Base-by-base conservation (phyloP, 1,140 invertebrate species). In the Zophobas atratus region DNA sequence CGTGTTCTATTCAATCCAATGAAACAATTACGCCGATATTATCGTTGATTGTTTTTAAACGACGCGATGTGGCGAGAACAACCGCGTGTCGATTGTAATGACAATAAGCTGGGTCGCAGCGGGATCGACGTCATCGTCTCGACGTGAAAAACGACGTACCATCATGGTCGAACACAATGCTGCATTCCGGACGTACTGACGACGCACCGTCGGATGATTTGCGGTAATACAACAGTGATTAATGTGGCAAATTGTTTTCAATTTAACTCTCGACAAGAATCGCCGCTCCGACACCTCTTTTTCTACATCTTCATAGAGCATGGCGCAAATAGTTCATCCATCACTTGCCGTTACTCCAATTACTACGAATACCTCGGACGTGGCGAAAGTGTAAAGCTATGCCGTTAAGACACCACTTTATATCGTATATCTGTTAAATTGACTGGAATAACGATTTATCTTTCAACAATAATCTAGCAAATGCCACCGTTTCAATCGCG, bases 21-120 rank as follows among this genome's bases (percentile, higher is more conserved):
- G 77, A 78, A 80, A 80, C 77, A 76, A 78, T 78, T 78, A 78
- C 76, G 55, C 36, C 51, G 79, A 77, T 80, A 56, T 77, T 80
- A 80, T 80, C 79, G 46, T 77, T 77, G 75, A 77, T 77, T 77
- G 76, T 73, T 77, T 77, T 77, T 74, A 70, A 80, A 77, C 63
- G 71, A 80, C 70, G 56, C 67, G 71, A 80, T 53, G 70, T 56
- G 56, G 34, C 36, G 43, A 67, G 46, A 67, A 57, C 53, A 57
- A 46, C 46, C 6, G 33, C 41, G 49, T 51, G 57, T 51, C 75
- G 63, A 70, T 49, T 20, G 2, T 76, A 60, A 67, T 35, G 49
- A 76, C 57, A 76, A 70, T 67, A 34, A 67, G 51, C 46, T 6
- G 57, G 20, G 46, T 3, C 71, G 32, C 49, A 56, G 51, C 49